Evolutionary conservation across 2,888 invertebrate species (phyloP).

Genomic region (Choristoneura rosaceana): DNA sequence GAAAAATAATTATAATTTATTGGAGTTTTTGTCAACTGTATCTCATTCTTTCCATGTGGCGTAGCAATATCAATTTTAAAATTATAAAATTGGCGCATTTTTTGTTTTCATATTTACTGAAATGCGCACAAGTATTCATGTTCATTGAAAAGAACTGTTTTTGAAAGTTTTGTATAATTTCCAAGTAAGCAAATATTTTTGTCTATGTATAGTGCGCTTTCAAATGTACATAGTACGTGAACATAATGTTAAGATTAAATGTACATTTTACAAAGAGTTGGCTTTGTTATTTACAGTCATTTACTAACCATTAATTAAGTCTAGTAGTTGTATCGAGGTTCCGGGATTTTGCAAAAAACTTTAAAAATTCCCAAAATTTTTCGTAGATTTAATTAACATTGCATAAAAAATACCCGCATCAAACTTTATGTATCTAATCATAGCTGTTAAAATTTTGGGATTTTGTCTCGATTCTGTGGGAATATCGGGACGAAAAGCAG

Average conservation of each 20-base stretch:
- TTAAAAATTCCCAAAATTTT: no score
- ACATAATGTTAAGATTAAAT: slow-evolving; percentile 81
- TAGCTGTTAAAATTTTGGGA: no score
- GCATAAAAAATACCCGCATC: no score
- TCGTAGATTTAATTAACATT: no score
- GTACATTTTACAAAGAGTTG: slow-evolving; percentile 80
- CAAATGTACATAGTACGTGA: slow-evolving; percentile 81
- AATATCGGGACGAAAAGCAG: no score
- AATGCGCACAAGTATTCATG: slow-evolving; percentile 40
- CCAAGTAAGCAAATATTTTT: slow-evolving; percentile 64
- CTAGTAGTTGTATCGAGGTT: no score
- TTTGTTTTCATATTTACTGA: slow-evolving; percentile 30
- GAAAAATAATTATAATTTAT: not conserved
- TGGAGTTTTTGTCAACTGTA: not conserved
- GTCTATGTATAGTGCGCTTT: slow-evolving; percentile 80
- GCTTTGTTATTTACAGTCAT: slow-evolving; percentile 50
- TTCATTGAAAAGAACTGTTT: slow-evolving; percentile 25
- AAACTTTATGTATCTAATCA: no score
- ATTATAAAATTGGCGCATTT: slow-evolving; percentile 24
- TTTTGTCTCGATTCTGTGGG: no score
- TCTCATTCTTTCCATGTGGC: not conserved
- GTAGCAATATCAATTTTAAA: not conserved
- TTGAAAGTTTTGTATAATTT: slow-evolving; percentile 33
- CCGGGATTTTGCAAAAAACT: no score
- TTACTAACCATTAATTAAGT: no score